Conservation (phyloP, 2,888 invertebrate species). For the Ptilodon capucinus region DNA sequence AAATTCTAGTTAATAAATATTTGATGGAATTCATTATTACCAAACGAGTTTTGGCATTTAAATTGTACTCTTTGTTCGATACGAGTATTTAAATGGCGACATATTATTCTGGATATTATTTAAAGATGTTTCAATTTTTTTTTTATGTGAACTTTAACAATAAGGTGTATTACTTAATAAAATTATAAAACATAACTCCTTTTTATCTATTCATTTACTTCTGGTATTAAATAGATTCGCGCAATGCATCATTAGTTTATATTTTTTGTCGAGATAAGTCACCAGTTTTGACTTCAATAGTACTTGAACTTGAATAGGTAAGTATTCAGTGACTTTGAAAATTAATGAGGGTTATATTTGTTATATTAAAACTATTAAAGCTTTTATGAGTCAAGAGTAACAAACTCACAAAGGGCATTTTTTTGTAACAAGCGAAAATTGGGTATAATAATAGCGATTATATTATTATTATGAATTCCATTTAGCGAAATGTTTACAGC, state of each 20-base stretch:
- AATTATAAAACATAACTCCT: slow-evolving; percentile 11
- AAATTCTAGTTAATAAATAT: background rate
- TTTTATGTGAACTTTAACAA: slow-evolving; percentile 7
- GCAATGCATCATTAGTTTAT: background rate
- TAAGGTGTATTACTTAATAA: slow-evolving; percentile 28
- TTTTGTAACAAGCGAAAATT: background rate
- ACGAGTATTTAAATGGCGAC: background rate
- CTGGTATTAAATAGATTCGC: background rate
- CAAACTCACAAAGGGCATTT: background rate
- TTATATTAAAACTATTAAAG: background rate
- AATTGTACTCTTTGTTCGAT: background rate
- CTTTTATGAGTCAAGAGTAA: background rate
- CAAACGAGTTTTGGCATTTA: background rate
- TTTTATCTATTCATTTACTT: slow-evolving; percentile 13
- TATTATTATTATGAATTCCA: slow-evolving; percentile 10
- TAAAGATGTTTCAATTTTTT: slow-evolving; percentile 10
- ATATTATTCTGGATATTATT: slow-evolving; percentile 7
- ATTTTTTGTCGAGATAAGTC: background rate
- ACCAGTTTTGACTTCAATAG: background rate
- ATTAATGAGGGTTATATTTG: background rate
- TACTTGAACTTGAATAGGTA: background rate
- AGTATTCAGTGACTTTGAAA: background rate
- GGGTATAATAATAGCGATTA: background rate
- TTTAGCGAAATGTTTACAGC: slow-evolving; percentile 13
- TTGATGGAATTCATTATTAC: background rate